Evolutionary conservation across 2,888 invertebrate genomes (phyloP), one percentile per base, ranked within the genome.

Genomic region (Orthosia gothica): DNA sequence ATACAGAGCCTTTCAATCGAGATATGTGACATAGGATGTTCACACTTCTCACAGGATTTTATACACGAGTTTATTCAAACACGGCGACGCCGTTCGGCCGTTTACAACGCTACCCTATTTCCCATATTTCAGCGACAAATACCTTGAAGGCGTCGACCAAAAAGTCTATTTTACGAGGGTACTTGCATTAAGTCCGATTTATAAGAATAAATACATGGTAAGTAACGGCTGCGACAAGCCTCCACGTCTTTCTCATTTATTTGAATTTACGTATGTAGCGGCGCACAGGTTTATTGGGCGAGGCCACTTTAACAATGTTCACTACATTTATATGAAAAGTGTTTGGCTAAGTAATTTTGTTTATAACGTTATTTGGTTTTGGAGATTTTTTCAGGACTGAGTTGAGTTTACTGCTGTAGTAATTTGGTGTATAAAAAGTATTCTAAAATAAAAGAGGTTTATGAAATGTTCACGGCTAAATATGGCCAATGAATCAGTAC

Each of bases 141-240:
- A 87, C 87, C 87, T 87, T 81, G 79, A 79, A 80, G 80, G 83
- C 81, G 88, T 74, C 80, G 88, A 77, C 87, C 88, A 89, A 90
- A 91, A 91, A 87, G 80, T 90, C 91, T 89, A 88, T 80, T 93
- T 93, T 92, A 93, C 89, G 90, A 90, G 86, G 88, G 87, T 87
- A 84, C 87, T 85, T 88, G 83, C 89, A 88, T 92, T 91, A 93
- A 92, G 89, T 91, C 90, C 89, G 90, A 92, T 93, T 92, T 92
- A 92, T 91, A 92, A 91, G 91, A 92, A 93, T 92, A 92, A 92
- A 92, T 92, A 92, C 88, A 85, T 87, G 88, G 89, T 88, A 90
- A 90, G 90, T 91, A 89, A 91, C 87, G 79, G 58, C 72, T 76
- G 82, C 77, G 73, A 81, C 85, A 83, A 82, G 83, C 81, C 82